Evolutionary conservation across 1,140 invertebrate species (phyloP), one percentile per base, ranked within the genome.

Genomic region (Bombus fervidus): DNA sequence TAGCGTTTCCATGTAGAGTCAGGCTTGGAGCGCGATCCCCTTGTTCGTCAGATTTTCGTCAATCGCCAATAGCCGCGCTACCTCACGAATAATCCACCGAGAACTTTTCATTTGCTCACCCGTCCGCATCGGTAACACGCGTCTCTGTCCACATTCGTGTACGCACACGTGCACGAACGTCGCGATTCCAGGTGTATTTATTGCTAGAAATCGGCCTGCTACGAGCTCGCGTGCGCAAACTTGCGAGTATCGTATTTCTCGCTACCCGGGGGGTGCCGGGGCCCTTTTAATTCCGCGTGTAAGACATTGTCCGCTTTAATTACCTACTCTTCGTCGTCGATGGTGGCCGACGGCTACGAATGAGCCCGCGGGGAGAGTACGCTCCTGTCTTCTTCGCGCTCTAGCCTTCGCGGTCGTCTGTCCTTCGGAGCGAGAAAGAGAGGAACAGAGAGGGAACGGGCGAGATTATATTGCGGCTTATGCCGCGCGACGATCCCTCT

Each of bases 251-350:
- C 86, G 74, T 88, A 83, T 90, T 85, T 85, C 89, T 86, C 66
- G 80, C 80, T 37, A 86, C 79, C 41, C 76, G n/a, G 87, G 87
- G 81, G 88, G 39, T 59, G 57, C 71, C 31, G 34, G 37, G 74
- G 31, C 59, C 43, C 76, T 69, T 85, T 86, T 87, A 84, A 91
- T 91, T 87, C 72, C 83, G 74, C 77, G 72, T 75, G 82, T 80
- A 86, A 85, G 86, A 87, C 85, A 91, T 87, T 87, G 88, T 91
- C 81, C 80, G 84, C 83, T 91, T 91, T 91, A 87, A 88, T 91
- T 89, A 90, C 83, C 80, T 43, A 71, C 78, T 87, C 80, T 68
- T 87, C 73, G 81, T 90, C 83, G 83, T 87, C 86, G 86, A 87
- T 90, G 89, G 89, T 87, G 79, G 88, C 75, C 79, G 43, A 64